These are phyloP conservation scores for Parauchenoglanis punctatus DNA, from an alignment of 2,797 vertebrate genomes.

Conservation along the genomic window DNA sequence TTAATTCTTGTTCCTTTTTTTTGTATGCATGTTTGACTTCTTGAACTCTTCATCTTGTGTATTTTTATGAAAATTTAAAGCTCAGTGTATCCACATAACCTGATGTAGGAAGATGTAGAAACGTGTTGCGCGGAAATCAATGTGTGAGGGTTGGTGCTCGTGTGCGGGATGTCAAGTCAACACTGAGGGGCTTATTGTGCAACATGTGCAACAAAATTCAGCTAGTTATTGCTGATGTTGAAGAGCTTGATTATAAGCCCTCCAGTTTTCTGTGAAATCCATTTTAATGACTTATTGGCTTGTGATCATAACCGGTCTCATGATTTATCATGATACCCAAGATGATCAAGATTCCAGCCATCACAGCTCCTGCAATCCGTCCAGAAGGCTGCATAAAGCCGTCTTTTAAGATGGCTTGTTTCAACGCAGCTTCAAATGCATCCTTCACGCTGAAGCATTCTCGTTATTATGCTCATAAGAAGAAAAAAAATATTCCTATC, in stretches of 20 bases:
- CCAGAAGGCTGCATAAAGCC: not conserved
- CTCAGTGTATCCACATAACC: not conserved
- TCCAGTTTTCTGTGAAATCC: no score
- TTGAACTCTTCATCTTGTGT: not conserved
- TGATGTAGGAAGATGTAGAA: not conserved
- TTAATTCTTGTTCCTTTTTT: not conserved
- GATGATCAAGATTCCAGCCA: no score
- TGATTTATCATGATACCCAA: not conserved
- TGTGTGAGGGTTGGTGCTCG: not conserved
- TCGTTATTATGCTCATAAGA: not conserved
- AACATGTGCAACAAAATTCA: slow-evolving; percentile 10
- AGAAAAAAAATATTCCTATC: not conserved
- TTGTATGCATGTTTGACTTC: not conserved
- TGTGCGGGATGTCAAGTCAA: slow-evolving; percentile 10
- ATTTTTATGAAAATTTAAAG: not conserved
- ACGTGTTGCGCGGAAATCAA: slow-evolving; percentile 8
- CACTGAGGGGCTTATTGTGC: not conserved
- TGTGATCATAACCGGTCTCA: not conserved
- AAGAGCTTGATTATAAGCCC: not conserved
- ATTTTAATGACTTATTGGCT: not conserved
- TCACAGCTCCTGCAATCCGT: not conserved
- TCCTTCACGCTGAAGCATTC: not conserved
- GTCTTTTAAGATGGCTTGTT: not conserved
- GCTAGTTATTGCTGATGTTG: not conserved
- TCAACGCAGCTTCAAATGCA: not conserved